Evolutionary conservation across 2,113 vertebrate species (phyloP).

Genomic region (Hiodon tergisus): DNA sequence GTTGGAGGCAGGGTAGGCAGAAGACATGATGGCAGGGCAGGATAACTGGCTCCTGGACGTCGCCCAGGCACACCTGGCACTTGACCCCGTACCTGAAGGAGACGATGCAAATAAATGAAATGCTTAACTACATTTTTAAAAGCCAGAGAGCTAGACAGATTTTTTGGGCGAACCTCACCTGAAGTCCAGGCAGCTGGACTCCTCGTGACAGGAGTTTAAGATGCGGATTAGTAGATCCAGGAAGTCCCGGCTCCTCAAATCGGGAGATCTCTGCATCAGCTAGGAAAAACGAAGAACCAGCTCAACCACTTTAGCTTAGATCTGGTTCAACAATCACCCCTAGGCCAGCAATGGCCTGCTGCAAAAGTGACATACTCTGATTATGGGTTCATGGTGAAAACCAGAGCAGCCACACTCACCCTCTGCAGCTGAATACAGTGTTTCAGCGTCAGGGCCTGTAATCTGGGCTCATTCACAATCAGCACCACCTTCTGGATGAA

Average conservation of each 20-base stretch:
- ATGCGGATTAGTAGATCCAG: conserved; percentile 57
- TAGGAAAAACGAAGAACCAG: conserved; percentile 29
- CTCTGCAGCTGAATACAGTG: conserved; percentile 52
- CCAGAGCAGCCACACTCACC: conserved; percentile 31
- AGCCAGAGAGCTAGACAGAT: not conserved
- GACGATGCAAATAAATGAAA: conserved; percentile 4
- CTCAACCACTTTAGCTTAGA: not conserved
- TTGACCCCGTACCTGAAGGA: conserved; percentile 50
- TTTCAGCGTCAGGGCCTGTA: conserved; percentile 46
- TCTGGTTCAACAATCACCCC: no score
- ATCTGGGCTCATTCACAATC: conserved; percentile 29
- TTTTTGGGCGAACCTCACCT: conserved; percentile 38
- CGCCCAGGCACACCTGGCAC: conserved; percentile 53
- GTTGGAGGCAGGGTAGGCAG: conserved; percentile 52
- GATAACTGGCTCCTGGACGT: conserved; percentile 46
- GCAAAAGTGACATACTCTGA: no score
- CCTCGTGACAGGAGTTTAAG: conserved; percentile 51
- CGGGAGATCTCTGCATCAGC: conserved; percentile 54
- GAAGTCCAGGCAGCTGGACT: conserved; percentile 48
- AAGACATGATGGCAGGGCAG: conserved; percentile 60
- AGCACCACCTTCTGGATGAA: conserved; percentile 60
- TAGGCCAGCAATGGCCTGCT: no score
- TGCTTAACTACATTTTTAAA: not conserved
- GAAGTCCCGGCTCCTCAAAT: conserved; percentile 39
- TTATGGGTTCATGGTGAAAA: not conserved